Base-by-base conservation (phyloP, 2,797 vertebrate species). In the Otolemur crassicaudatus region DNA sequence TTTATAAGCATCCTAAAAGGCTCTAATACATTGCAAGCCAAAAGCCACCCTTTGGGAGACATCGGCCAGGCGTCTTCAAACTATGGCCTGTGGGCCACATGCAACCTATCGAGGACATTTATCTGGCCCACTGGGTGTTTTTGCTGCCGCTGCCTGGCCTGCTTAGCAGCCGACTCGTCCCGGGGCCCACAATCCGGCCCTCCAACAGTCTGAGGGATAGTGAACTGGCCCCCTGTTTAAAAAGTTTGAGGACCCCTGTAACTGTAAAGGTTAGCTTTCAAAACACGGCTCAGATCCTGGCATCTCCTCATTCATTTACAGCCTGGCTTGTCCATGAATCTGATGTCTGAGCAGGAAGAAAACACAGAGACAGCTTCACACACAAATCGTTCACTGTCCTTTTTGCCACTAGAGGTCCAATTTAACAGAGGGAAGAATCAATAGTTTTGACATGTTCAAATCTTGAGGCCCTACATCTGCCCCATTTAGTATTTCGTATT, bases 391-490 rank as follows among this genome's bases (percentile, higher is more conserved):
- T 83, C n/a, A 40, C 67, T 82, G 8, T 90, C 77, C 4, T 73
- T 93, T 14, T 67, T 73, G 27, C n/a, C 53, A 73, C 29, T 40
- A 56, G 17, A 89, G 67, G 23, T 53, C 49, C 58, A 93, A 53
- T 80, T 93, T 63, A 91, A 96, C 19, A 93, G 10, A 79, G 4
- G 40, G 60, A 81, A 93, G 25, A 67, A 84, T 60, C n/a, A 58
- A 17, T 34, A 49, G 43, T 75, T 94, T 89, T 73, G 19, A 92
- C 40, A 86, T 16, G 92, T 70, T 87, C 22, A 60, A 70, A 86
- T 93, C 82, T 63, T 49, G 7, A 96, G 17, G 22, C 56, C 16
- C 53, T n/a, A 81, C 25, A 89, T 93, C 86, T 86, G 84, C 77
- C 91, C 37, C 83, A 69, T 72, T 95, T 81, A 95, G 22, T 46